Evolutionary conservation across 2,888 invertebrate genomes (phyloP), one percentile per base, ranked within the genome.

Genomic region (Charanyca ferruginea): DNA sequence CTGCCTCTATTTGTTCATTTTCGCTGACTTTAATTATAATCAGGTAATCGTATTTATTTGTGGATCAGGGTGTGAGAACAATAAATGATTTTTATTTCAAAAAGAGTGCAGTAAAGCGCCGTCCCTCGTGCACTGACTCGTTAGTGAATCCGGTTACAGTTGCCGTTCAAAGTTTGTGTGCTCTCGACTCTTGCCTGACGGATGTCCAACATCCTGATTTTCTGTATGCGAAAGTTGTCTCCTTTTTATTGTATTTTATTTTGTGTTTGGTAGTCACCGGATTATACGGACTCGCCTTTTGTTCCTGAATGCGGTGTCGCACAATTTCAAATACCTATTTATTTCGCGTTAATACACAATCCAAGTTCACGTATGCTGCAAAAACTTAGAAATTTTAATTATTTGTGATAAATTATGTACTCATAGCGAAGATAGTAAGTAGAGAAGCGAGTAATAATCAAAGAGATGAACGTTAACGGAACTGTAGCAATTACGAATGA

Each of bases 91-190:
- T 83, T 84, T 83, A 83, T 82, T 81, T 77, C 63, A 77, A 81
- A 78, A 78, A 74, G 76, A 63, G 63, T 66, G 55, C 45, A 53
- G 38, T 76, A 65, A 77, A 75, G 70, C 75, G 72, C 86, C 78
- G 81, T 84, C 86, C 83, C 84, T 85, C 87, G 88, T 85, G 85
- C 87, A 79, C 61, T 80, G 87, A 88, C 91, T 93, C 93, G 93
- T 93, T 93, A 94, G 93, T 84, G 89, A 93, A 93, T 93, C 89
- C 87, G 86, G 92, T 93, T 93, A 94, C 84, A 82, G 85, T 88
- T 85, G 83, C 83, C 88, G 88, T 87, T 85, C 91, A 91, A 93
- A 93, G 89, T 92, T 92, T 91, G 90, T 92, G 89, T 91, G 89
- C 87, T 86, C 79, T 84, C 85, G 85, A 85, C 87, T 88, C 86